Conservation (phyloP, 2,888 invertebrate species). For the Mongoloraphidia duomilia region DNA sequence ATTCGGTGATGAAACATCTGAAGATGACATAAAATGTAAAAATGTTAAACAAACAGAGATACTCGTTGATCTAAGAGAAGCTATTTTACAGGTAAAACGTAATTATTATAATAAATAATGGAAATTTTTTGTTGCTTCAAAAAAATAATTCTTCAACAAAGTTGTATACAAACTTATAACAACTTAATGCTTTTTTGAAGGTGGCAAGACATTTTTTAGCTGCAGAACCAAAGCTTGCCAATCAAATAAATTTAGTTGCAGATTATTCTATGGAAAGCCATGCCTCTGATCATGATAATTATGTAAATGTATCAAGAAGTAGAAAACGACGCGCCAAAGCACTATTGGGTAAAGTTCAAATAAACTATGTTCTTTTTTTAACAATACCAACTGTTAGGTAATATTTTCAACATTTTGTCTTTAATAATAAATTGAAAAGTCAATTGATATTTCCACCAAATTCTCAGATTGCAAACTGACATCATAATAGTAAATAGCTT, state of each 20-base stretch:
- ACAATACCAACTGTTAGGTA: too few relatives aligned
- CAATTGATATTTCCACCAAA: too few relatives aligned
- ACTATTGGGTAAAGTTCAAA: constrained; percentile 42
- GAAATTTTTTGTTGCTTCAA: neutral
- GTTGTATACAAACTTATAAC: constrained; percentile 1
- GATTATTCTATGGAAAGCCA: constrained; percentile 96
- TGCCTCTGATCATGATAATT: constrained; percentile 84
- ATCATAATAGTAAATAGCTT: too few relatives aligned
- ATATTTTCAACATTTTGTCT: too few relatives aligned
- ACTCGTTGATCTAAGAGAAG: constrained; percentile 92
- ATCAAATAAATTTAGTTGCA: constrained; percentile 68
- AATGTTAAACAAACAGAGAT: constrained; percentile 98
- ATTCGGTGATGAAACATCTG: constrained; percentile 64
- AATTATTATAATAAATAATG: neutral
- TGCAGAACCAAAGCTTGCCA: constrained; percentile 72
- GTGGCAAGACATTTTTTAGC: constrained; percentile 88
- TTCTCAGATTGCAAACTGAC: too few relatives aligned
- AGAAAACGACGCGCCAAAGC: constrained; percentile 88
- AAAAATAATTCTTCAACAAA: constrained; percentile 1
- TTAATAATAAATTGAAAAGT: too few relatives aligned
- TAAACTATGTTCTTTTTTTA: neutral
- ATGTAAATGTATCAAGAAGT: constrained; percentile 80
- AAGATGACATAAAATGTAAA: constrained; percentile 81
- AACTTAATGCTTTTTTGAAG: constrained; percentile 21
- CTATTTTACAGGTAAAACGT: constrained; percentile 63